Percentiles rank a stretch among this genome's conserved stretches.
phyloP scores from a whole-genome alignment of 2,797 vertebrate species.

The Geotrypetes seraphini region DNA sequence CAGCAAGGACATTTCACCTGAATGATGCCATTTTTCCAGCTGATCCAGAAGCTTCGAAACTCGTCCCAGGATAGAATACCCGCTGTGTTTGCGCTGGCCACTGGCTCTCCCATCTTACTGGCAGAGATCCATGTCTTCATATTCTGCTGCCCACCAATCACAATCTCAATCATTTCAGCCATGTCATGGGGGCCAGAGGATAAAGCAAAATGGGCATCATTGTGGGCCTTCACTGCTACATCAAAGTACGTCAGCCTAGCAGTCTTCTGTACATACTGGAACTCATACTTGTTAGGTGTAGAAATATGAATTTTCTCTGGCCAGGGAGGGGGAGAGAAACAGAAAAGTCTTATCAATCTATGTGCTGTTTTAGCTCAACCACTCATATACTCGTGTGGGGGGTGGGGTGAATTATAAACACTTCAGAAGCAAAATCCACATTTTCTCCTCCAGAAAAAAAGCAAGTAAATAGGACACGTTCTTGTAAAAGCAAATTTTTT shows the following conservation, averaged over 20 bases:
- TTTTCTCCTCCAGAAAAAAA: too few relatives aligned
- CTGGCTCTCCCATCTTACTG: slow-evolving; percentile 79
- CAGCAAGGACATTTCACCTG: slow-evolving; percentile 64
- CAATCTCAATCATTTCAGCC: slow-evolving; percentile 77
- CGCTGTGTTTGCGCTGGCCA: slow-evolving; percentile 62
- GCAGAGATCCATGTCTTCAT: slow-evolving; percentile 76
- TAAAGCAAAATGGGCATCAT: slow-evolving; percentile 76
- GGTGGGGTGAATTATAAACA: too few relatives aligned
- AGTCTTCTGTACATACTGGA: slow-evolving; percentile 84
- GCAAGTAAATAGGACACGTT: too few relatives aligned
- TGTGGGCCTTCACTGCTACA: slow-evolving; percentile 81
- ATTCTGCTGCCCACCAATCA: slow-evolving; percentile 81
- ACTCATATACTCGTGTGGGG: too few relatives aligned
- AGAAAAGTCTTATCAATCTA: too few relatives aligned
- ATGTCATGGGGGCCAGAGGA: slow-evolving; percentile 77
- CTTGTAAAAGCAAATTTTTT: too few relatives aligned
- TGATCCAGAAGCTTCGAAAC: slow-evolving; percentile 89
- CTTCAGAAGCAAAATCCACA: too few relatives aligned
- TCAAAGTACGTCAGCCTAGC: slow-evolving; percentile 68
- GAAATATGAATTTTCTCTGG: slow-evolving; percentile 92
- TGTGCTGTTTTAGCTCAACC: too few relatives aligned
- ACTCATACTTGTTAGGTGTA: slow-evolving; percentile 89
- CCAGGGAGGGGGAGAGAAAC: slow-evolving; percentile 27
- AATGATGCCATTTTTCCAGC: slow-evolving; percentile 69
- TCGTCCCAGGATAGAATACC: slow-evolving; percentile 87